Conservation (phyloP, 2,888 invertebrate genomes). For the Xylophagus ater region DNA sequence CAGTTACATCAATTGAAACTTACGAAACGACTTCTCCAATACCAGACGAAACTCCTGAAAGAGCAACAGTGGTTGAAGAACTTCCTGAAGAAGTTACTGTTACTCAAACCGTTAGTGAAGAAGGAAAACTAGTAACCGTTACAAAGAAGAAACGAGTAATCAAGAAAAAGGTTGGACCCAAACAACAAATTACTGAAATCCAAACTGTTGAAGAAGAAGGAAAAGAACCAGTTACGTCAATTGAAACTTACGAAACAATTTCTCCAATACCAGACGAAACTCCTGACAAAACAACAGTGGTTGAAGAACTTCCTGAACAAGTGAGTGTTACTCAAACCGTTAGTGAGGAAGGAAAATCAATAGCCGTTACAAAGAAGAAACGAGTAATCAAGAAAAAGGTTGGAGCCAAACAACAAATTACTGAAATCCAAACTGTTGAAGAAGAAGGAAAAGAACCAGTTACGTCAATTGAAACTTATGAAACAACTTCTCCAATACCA, state of each 20-base stretch:
- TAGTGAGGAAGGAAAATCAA: constrained; percentile 24
- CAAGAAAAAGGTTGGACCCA: constrained; percentile 24
- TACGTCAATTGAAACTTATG: constrained; percentile 25
- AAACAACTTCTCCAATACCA: constrained; percentile 23
- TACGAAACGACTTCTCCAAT: constrained; percentile 25
- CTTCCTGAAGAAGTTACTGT: constrained; percentile 30
- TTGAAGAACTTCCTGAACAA: constrained; percentile 32
- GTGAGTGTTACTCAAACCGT: constrained; percentile 13
- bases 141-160: no score
- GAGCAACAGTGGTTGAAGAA: constrained; percentile 26
- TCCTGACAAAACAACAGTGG: constrained; percentile 26
- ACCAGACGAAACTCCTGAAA: constrained; percentile 27
- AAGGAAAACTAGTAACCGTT: no score
- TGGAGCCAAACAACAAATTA: constrained; percentile 21
- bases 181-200: constrained; percentile 30
- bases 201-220: constrained; percentile 27
- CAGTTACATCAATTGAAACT: constrained; percentile 24
- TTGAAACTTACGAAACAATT: constrained; percentile 28
- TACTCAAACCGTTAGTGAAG: constrained; percentile 11
- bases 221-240: constrained; percentile 27
- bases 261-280: neutral
- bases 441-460: constrained; percentile 27
- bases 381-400: constrained; percentile 27
- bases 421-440: constrained; percentile 24
- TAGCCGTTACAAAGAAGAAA: constrained; percentile 28